Evolutionary conservation across 2,113 vertebrate species (phyloP).

Genomic region (Meriones unguiculatus): DNA sequence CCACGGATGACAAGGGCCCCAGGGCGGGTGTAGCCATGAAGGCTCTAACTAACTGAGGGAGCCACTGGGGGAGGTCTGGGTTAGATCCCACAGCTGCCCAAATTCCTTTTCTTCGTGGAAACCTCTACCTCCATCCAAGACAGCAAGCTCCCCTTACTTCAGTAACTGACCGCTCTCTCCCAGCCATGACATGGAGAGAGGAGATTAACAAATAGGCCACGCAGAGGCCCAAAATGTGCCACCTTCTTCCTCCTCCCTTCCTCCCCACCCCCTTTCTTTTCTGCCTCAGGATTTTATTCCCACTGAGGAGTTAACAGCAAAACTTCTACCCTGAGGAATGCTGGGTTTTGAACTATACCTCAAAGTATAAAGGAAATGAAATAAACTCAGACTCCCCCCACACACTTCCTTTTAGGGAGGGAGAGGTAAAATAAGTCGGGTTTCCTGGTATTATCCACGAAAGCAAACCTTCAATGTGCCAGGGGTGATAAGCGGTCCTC

Average conservation of each 20-base stretch:
- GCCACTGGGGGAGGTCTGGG: background rate
- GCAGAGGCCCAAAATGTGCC: background rate
- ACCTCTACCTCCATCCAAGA: background rate
- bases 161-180: background rate
- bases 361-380: conserved; percentile 72
- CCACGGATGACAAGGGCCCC: background rate
- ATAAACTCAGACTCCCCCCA: conserved; percentile 39
- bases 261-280: background rate
- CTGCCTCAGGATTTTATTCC: conserved; percentile 34
- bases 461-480: conserved; percentile 64
- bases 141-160: background rate
- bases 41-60: background rate
- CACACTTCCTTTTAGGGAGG: conserved; percentile 63
- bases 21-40: background rate
- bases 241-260: background rate
- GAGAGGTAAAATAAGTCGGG: conserved; percentile 66
- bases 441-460: conserved; percentile 76
- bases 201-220: background rate
- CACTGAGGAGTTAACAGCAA: conserved; percentile 37
- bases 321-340: conserved; percentile 38
- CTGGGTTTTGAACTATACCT: conserved; percentile 65
- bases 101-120: background rate
- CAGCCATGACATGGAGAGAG: accelerated
- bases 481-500: conserved; percentile 65
- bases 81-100: background rate